Base-by-base conservation (phyloP, 2,888 invertebrate species). In the Deladenus siricidicola region DNA sequence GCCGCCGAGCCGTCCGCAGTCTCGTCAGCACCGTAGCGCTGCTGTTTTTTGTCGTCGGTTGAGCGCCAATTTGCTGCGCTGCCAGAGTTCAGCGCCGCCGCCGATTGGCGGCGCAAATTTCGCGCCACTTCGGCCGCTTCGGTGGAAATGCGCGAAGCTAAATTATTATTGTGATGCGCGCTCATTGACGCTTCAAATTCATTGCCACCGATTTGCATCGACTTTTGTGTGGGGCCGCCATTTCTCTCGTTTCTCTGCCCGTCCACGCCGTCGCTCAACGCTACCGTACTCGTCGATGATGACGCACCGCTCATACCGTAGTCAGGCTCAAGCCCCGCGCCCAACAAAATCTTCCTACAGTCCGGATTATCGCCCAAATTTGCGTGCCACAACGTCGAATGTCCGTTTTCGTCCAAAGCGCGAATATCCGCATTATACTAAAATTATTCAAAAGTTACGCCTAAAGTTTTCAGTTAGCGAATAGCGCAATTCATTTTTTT, bases 381-480 rank as follows among this genome's bases (percentile, higher is more conserved):
- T 2, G 89, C 89, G 78, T 89, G 88, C 65, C 87, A 86, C 79
- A 89, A 82, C 70, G 89, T 88, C 43, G 88, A 88, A 69, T 88
- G 84, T 21, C 88, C 88, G 79, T 89, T 88, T 71, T 88, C 87
- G 80, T 94, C 94, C 50, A 89, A 85, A 76, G 87, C 87, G 79
- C 88, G 88, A 0, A 91, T 89, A 81, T 91, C 90, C 65, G 91
- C 93, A 80, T 90, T 90, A 82, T 93, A 88, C 94, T 94, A 84
- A 19, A 83, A 82, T 70, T 51, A 64, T 58, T 30, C 1, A 51
- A 49, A 24, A 23, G 14, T 34, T 34, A 10, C 39, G 39, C 14
- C n/a, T n/a, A n/a, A n/a, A n/a, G n/a, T n/a, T n/a, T n/a, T n/a
- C n/a, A n/a, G n/a, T n/a, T n/a, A 14, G 39, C 6, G 14, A 34